Conservation (phyloP, 1,140 invertebrate genomes). For the Meloidogyne chitwoodi region DNA sequence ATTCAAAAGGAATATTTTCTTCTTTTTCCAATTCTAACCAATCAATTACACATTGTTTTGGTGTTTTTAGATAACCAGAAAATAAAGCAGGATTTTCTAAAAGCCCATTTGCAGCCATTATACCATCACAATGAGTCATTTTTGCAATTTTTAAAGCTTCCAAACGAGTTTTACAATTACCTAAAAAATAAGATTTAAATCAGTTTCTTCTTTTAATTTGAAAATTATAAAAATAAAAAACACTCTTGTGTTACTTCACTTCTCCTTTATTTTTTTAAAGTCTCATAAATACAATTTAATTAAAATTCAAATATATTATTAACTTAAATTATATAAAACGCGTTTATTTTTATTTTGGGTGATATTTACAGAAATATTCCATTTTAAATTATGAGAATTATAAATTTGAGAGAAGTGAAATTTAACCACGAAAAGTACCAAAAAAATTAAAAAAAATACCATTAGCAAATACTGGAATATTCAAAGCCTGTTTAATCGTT, state of each 20-base stretch:
- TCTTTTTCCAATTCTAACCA: conserved; percentile 65
- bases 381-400: no score
- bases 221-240: no score
- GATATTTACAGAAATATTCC: no score
- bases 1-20: conserved; percentile 18
- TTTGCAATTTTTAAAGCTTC: conserved; percentile 70
- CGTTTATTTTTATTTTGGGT: no score
- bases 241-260: no score
- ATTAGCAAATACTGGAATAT: conserved; percentile 82
- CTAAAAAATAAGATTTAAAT: not conserved
- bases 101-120: conserved; percentile 83
- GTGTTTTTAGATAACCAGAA: conserved; percentile 69
- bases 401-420: no score
- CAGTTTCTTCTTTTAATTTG: no score
- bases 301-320: no score
- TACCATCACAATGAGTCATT: conserved; percentile 72
- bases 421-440: no score
- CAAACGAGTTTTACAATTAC: conserved; percentile 73
- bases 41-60: conserved; percentile 74
- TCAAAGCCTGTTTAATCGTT: conserved; percentile 70
- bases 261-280: no score
- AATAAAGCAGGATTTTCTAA: conserved; percentile 86
- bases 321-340: no score
- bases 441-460: conserved; percentile 59
- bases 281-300: no score